Evolutionary conservation across 2,888 invertebrate genomes (phyloP).

Genomic region (Sipha maydis): DNA sequence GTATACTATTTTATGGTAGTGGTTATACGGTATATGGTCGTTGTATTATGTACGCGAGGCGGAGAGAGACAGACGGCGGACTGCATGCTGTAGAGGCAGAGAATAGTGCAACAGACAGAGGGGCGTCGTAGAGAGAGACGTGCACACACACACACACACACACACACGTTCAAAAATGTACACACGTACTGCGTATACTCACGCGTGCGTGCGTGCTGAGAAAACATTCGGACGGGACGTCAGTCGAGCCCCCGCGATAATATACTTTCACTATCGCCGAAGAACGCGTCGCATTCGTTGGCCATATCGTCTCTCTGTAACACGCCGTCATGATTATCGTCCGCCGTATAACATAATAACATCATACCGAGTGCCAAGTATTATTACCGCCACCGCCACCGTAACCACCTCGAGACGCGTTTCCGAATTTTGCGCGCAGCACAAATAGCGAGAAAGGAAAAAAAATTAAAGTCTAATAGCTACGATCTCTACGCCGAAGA

Average conservation of each 20-base stretch:
- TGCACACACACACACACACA: too few species aligned
- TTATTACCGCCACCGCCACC: neutral
- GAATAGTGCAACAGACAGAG: neutral
- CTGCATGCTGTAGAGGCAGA: neutral
- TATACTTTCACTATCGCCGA: constrained; percentile 59
- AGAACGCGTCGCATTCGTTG: constrained; percentile 37
- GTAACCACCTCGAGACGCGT: neutral
- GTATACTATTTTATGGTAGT: neutral
- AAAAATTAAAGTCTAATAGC: neutral
- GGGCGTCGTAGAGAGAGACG: neutral
- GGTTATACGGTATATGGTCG: neutral
- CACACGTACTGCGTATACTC: neutral
- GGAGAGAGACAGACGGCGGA: neutral
- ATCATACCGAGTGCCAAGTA: too few species aligned
- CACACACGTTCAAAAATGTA: too few species aligned
- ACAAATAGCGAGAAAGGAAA: neutral
- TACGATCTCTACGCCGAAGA: neutral
- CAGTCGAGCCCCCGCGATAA: constrained; percentile 39
- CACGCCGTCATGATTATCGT: neutral
- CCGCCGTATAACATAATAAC: too few species aligned
- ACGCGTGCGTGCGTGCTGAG: neutral
- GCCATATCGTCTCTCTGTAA: constrained; percentile 32
- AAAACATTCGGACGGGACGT: neutral
- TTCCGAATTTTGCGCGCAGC: neutral
- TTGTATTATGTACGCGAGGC: neutral